A percentile compares a stretch with the other conserved stretches of the same genome.
These are phyloP conservation scores for Rhea americana DNA, from an alignment of 2,113 vertebrate genomes.

Conservation along the genomic window DNA sequence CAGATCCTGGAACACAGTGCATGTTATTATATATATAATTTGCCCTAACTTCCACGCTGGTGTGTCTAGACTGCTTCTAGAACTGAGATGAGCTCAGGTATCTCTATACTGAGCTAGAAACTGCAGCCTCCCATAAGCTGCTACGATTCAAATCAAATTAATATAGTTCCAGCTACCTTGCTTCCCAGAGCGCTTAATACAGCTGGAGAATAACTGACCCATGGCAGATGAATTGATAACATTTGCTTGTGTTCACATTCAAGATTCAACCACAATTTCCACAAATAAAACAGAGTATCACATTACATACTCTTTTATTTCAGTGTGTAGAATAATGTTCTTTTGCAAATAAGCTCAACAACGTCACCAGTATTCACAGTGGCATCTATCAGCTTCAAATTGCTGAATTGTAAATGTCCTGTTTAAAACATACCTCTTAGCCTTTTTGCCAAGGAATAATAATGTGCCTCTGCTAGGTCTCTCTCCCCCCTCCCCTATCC, in stretches of 20 bases:
- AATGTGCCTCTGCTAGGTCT: not conserved
- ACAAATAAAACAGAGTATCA: not conserved
- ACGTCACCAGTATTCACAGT: not conserved
- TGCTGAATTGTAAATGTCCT: not conserved
- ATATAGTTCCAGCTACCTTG: not conserved
- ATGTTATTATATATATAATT: rapidly evolving
- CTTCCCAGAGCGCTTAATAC: not conserved
- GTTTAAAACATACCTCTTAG: not conserved
- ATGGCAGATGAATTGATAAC: not conserved
- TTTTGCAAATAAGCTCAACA: not conserved
- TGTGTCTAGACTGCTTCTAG: not conserved
- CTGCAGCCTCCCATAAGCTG: not conserved
- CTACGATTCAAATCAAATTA: not conserved
- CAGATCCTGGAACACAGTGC: not conserved
- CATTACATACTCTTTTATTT: not conserved
- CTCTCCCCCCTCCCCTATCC: not conserved
- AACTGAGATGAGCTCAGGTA: not conserved
- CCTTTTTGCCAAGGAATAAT: not conserved
- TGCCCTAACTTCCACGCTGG: not conserved
- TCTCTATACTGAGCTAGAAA: rapidly evolving
- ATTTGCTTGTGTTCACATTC: not conserved
- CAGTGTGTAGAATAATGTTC: not conserved
- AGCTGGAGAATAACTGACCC: not conserved
- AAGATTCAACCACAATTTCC: not conserved
- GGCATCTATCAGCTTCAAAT: not conserved